Evolutionary conservation across 2,797 vertebrate genomes (phyloP).

Genomic region (Artibeus jamaicensis): DNA sequence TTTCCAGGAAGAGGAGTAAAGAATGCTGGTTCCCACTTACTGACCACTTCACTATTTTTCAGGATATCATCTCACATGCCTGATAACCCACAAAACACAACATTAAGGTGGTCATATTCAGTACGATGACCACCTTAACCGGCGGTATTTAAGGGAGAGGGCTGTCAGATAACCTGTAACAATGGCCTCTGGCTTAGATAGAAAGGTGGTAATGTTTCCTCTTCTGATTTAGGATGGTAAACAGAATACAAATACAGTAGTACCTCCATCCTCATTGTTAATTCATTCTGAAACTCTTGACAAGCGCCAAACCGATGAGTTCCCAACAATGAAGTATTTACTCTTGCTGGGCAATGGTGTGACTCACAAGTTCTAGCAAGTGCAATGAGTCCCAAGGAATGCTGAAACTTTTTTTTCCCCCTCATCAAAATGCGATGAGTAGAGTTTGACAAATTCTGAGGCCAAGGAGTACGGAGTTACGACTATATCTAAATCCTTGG

Average conservation of each 20-base stretch:
- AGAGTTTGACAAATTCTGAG: too few species aligned
- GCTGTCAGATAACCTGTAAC: background rate
- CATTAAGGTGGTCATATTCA: background rate
- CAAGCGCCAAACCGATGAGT: too few species aligned
- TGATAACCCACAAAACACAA: background rate
- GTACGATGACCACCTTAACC: background rate
- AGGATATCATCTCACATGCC: background rate
- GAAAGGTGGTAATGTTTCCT: background rate
- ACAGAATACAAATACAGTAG: background rate
- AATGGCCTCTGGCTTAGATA: background rate
- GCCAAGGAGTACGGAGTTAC: too few species aligned
- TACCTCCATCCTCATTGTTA: too few species aligned
- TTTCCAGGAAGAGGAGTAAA: conserved; percentile 8
- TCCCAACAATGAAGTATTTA: too few species aligned
- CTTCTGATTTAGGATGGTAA: background rate
- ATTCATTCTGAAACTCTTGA: too few species aligned
- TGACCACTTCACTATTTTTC: background rate
- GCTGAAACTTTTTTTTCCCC: too few species aligned
- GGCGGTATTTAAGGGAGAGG: background rate
- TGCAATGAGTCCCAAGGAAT: too few species aligned
- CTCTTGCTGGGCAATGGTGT: too few species aligned
- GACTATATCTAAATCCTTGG: background rate
- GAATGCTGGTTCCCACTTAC: background rate
- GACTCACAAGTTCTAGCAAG: too few species aligned
- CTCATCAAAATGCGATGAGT: too few species aligned